Conservation (phyloP, 1,140 invertebrate species). For the Armadillidium nasatum region DNA sequence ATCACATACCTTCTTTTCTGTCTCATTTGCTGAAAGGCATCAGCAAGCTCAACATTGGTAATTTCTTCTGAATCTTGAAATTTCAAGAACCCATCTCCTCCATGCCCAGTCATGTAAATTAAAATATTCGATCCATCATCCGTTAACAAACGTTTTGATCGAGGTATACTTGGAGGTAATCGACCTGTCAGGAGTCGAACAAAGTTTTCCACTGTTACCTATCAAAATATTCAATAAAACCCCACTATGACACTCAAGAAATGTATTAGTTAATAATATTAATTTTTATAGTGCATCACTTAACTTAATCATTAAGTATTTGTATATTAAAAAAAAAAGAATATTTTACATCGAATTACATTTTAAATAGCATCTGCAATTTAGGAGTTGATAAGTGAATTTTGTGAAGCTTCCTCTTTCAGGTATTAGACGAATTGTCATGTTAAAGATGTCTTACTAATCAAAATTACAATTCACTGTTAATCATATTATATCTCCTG, state of each 20-base stretch:
- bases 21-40: constrained; percentile 99
- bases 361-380: too few relatives aligned
- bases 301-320: too few relatives aligned
- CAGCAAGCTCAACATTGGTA: constrained; percentile 95
- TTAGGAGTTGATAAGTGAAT: too few relatives aligned
- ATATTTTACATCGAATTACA: too few relatives aligned
- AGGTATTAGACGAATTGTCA: too few relatives aligned
- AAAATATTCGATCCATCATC: constrained; percentile 97
- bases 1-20: constrained; percentile 72
- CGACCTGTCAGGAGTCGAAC: constrained; percentile 90
- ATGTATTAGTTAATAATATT: too few relatives aligned
- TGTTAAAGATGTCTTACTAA: too few relatives aligned
- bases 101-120: constrained; percentile 95
- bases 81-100: constrained; percentile 97
- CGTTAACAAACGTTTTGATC: constrained; percentile 90
- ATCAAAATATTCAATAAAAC: constrained; percentile 26
- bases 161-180: constrained; percentile 80
- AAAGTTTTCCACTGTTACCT: constrained; percentile 96
- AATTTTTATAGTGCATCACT: too few relatives aligned
- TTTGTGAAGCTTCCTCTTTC: too few relatives aligned
- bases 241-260: neutral
- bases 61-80: constrained; percentile 99
- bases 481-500: too few relatives aligned
- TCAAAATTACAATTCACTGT: too few relatives aligned
- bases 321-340: too few relatives aligned